Conservation (phyloP, 2,797 vertebrate species). For the Triplophysa yarkandensis region DNA sequence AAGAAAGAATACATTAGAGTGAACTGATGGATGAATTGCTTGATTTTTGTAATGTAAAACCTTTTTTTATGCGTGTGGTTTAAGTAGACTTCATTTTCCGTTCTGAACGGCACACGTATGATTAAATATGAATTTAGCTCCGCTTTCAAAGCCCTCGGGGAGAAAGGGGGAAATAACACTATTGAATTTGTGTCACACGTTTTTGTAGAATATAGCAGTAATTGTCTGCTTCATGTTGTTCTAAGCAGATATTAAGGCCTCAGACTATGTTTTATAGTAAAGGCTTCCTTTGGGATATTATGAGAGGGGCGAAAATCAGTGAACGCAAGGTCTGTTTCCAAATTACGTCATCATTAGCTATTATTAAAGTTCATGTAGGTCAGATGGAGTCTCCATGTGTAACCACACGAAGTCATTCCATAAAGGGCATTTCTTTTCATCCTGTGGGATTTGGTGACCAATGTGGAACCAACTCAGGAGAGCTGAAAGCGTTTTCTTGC, state of each 20-base stretch:
- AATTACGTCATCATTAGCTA: slow-evolving; percentile 10
- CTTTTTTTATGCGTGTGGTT: slow-evolving; percentile 27
- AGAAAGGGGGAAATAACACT: slow-evolving; percentile 44
- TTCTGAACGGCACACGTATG: slow-evolving; percentile 43
- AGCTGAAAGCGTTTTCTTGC: slow-evolving; percentile 87
- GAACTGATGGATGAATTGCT: slow-evolving; percentile 38
- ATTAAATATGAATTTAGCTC: slow-evolving; percentile 55
- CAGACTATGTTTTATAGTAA: slow-evolving; percentile 47
- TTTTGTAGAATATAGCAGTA: slow-evolving; percentile 56
- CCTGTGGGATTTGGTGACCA: slow-evolving; percentile 89
- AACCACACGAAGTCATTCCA: not conserved
- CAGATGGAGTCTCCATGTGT: not conserved
- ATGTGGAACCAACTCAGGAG: slow-evolving; percentile 84
- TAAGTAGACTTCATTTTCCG: slow-evolving; percentile 49
- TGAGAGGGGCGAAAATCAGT: not conserved
- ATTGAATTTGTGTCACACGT: slow-evolving; percentile 58
- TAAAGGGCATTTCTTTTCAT: slow-evolving; percentile 43
- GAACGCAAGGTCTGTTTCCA: not conserved
- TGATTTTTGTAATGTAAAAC: slow-evolving; percentile 46
- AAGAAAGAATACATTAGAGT: slow-evolving; percentile 33
- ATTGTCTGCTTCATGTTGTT: slow-evolving; percentile 60
- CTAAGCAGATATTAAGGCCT: slow-evolving; percentile 60
- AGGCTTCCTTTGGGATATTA: slow-evolving; percentile 14
- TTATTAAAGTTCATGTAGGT: slow-evolving; percentile 30
- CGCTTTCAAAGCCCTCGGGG: slow-evolving; percentile 46